These are phyloP conservation scores for Vireo altiloquus DNA, from an alignment of 2,113 vertebrate species.

Conservation along the genomic window DNA sequence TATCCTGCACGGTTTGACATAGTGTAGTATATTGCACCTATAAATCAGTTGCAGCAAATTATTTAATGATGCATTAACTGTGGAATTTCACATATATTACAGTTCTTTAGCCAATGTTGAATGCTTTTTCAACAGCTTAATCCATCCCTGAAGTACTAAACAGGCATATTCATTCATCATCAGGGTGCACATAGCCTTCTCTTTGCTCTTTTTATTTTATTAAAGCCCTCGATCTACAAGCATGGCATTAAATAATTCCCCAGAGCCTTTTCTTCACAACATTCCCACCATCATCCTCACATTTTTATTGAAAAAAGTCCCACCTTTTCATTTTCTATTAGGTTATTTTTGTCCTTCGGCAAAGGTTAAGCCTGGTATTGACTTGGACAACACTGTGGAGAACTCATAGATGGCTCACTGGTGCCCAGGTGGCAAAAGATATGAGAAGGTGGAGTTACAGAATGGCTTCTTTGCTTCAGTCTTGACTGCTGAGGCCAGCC, in stretches of 20 bases:
- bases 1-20: constrained; percentile 54
- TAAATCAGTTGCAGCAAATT: constrained; percentile 71
- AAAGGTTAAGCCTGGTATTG: neutral
- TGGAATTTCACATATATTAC: constrained; percentile 66
- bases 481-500: neutral
- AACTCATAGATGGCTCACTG: neutral
- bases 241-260: neutral
- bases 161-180: constrained; percentile 62
- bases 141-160: constrained; percentile 62
- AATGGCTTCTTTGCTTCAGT: neutral
- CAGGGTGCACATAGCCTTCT: constrained; percentile 6
- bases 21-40: constrained; percentile 59
- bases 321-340: neutral
- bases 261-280: neutral
- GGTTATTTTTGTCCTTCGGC: neutral
- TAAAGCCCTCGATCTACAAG: constrained; percentile 33
- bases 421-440: neutral
- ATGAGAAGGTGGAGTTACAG: neutral
- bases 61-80: constrained; percentile 74
- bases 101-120: constrained; percentile 57
- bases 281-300: neutral
- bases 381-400: neutral
- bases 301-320: neutral
- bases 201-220: constrained; percentile 57
- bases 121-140: constrained; percentile 68